A percentile compares a stretch with the other conserved stretches of the same genome.
Evolutionary conservation across 2,113 vertebrate species (phyloP).

Genomic region (Microtus richardsoni): DNA sequence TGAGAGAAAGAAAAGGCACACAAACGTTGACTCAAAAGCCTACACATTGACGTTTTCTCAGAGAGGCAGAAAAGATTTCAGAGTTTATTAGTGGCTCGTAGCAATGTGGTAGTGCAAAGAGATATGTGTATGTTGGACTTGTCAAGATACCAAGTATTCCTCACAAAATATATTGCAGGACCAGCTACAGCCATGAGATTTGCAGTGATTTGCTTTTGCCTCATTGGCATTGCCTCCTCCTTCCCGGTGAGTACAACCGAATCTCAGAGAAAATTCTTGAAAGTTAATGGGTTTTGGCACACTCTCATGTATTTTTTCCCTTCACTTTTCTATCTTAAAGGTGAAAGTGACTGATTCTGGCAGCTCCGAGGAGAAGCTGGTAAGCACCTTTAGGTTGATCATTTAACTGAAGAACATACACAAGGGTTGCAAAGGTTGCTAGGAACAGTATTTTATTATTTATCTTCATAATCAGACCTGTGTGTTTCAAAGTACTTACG

Average conservation of each 20-base stretch:
- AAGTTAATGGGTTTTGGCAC: neutral
- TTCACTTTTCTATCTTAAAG: slow-evolving; percentile 75
- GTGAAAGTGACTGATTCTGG: slow-evolving; percentile 77
- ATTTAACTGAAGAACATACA: neutral
- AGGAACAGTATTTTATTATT: neutral
- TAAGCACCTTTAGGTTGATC: slow-evolving; percentile 76
- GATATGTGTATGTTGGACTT: neutral
- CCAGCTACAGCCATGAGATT: slow-evolving; percentile 82
- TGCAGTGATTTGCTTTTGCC: slow-evolving; percentile 83
- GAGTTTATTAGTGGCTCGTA: neutral
- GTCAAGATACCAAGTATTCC: neutral
- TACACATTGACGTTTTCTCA: neutral
- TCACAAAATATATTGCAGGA: slow-evolving; percentile 80
- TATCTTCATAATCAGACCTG: slow-evolving; percentile 1
- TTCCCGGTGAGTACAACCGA: slow-evolving; percentile 86
- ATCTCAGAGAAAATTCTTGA: neutral
- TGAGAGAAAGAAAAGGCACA: neutral
- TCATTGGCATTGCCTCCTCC: slow-evolving; percentile 82
- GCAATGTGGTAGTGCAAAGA: neutral
- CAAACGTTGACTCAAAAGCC: neutral
- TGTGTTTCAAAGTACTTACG: neutral
- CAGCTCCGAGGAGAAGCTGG: slow-evolving; percentile 85
- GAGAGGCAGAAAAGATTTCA: slow-evolving; percentile 21
- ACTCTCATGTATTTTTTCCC: slow-evolving; percentile 33
- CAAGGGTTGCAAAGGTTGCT: neutral